A percentile compares a stretch with the other conserved stretches of the same genome.
Evolutionary conservation across 2,888 invertebrate species (phyloP).

Genomic region (Oeneis ivallda): DNA sequence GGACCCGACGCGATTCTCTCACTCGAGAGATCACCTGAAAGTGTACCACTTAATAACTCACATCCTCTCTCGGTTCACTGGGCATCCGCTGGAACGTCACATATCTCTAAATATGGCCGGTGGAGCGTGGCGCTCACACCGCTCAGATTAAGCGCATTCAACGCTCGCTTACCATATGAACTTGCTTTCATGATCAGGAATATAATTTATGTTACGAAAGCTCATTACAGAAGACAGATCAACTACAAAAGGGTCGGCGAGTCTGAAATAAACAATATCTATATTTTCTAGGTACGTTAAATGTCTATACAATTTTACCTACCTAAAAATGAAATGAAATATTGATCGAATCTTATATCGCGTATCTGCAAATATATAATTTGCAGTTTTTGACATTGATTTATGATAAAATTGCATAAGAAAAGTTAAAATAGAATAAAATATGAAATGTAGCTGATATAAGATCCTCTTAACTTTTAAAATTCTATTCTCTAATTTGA

Average conservation of each 20-base stretch:
- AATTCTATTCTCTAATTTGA: too few species aligned
- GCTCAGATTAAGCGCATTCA: conserved; percentile 48
- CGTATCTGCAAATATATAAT: too few species aligned
- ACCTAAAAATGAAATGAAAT: too few species aligned
- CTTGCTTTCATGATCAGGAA: conserved; percentile 24
- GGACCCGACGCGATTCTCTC: conserved; percentile 70
- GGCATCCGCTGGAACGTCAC: conserved; percentile 79
- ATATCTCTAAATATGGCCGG: conserved; percentile 77
- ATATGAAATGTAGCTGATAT: too few species aligned
- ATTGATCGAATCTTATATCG: too few species aligned
- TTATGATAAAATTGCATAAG: too few species aligned
- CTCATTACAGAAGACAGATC: conserved; percentile 5
- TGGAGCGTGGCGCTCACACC: conserved; percentile 67
- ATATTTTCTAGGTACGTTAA: not conserved
- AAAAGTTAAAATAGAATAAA: too few species aligned
- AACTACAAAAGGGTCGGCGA: not conserved
- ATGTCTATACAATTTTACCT: too few species aligned
- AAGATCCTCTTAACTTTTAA: too few species aligned
- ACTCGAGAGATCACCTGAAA: conserved; percentile 81
- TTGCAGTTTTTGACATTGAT: too few species aligned
- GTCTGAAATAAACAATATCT: not conserved
- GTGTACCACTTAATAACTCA: conserved; percentile 80
- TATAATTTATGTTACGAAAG: conserved; percentile 11
- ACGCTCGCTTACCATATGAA: conserved; percentile 25
- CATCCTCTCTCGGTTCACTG: conserved; percentile 79